These are phyloP conservation scores for Pyrrhosoma nymphula DNA, from an alignment of 2,888 invertebrate species.

Conservation along the genomic window DNA sequence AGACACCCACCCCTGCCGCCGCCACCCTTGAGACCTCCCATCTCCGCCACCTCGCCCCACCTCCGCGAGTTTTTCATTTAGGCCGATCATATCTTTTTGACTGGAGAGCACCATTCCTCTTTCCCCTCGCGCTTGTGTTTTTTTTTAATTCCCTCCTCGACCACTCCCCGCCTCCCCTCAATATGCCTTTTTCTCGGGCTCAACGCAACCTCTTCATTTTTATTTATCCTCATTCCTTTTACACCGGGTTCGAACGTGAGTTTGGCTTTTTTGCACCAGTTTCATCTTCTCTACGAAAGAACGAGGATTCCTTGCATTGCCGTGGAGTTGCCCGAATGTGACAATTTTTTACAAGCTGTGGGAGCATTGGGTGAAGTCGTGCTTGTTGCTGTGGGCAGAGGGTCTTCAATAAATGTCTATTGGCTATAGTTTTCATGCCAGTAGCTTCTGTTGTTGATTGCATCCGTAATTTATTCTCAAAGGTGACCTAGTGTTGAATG, in stretches of 20 bases:
- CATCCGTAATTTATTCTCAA: too few species aligned
- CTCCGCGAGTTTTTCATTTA: constrained; percentile 48
- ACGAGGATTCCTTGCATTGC: not conserved
- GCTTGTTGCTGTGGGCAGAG: not conserved
- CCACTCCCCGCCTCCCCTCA: not conserved
- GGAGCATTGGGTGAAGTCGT: not conserved
- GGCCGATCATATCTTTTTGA: constrained; percentile 25
- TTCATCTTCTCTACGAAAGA: not conserved
- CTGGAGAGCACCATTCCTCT: not conserved
- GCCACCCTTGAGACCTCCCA: not conserved
- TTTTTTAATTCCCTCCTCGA: not conserved
- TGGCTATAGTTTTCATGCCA: not conserved
- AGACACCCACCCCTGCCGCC: not conserved
- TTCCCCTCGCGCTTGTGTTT: not conserved
- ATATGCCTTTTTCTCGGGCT: not conserved
- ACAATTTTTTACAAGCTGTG: not conserved
- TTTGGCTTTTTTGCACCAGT: not conserved
- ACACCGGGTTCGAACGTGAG: not conserved
- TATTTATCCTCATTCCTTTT: not conserved
- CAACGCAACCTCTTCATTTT: not conserved
- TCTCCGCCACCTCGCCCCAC: not conserved
- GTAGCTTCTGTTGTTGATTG: not conserved
- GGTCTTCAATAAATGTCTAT: not conserved
- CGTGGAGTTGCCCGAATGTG: not conserved
- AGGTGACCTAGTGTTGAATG: too few species aligned